A percentile compares a stretch with the other conserved stretches of the same genome.
Conservation (phyloP, 2,797 vertebrate species). For the Sphaeramia orbicularis region DNA sequence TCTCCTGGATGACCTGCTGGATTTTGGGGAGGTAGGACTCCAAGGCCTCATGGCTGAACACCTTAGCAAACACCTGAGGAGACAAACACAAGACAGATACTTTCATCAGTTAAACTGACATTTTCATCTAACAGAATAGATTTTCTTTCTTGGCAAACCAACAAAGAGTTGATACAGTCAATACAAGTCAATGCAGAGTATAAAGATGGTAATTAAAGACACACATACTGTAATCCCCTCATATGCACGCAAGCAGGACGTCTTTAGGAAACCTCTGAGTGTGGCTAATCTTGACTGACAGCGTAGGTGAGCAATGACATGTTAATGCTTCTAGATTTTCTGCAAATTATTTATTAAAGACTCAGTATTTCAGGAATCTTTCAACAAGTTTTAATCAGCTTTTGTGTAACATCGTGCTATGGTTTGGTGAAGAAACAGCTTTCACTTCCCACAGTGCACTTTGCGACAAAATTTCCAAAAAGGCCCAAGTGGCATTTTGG, state of each 20-base stretch:
- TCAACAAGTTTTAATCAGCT: not conserved
- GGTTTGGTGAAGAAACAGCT: too few relatives aligned
- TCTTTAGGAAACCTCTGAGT: conserved; percentile 17
- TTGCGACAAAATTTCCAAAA: too few relatives aligned
- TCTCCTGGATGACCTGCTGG: conserved; percentile 97
- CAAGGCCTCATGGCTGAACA: conserved; percentile 97
- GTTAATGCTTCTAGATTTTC: conserved; percentile 14
- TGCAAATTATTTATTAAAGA: not conserved
- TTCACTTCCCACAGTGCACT: too few relatives aligned
- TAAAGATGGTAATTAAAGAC: conserved; percentile 21
- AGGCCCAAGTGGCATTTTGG: too few relatives aligned
- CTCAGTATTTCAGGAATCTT: too few relatives aligned
- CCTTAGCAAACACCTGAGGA: conserved; percentile 94
- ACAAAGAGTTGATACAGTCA: conserved; percentile 7
- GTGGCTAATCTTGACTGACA: conserved; percentile 20
- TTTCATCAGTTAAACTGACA: not conserved
- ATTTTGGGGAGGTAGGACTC: conserved; percentile 97
- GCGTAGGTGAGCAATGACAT: conserved; percentile 3
- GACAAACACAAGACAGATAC: not conserved
- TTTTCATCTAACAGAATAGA: conserved; percentile 18
- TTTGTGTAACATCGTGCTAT: not conserved
- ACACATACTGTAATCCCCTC: not conserved
- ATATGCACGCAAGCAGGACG: conserved; percentile 1
- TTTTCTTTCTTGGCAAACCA: not conserved
- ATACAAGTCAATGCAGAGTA: conserved; percentile 26